These are phyloP conservation scores for Lagopus leucura DNA, from an alignment of 2,113 vertebrate genomes.

Conservation along the genomic window DNA sequence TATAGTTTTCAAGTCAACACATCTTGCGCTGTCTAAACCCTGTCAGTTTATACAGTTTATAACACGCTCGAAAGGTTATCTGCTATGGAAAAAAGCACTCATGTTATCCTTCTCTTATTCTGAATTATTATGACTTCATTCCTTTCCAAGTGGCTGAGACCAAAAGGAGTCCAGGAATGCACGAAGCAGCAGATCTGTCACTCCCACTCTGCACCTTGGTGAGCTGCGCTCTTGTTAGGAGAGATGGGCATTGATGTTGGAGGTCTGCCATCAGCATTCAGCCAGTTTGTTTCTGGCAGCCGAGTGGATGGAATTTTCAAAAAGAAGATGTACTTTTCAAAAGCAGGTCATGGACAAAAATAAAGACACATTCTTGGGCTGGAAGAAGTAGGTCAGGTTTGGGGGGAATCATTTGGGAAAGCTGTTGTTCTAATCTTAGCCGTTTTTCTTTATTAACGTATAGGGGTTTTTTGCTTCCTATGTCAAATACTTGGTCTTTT, in stretches of 20 bases:
- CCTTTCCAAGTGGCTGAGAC: conserved; percentile 41
- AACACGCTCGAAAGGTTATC: neutral
- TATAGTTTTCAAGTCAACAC: neutral
- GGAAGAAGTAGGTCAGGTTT: conserved; percentile 68
- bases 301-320: conserved; percentile 24
- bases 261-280: conserved; percentile 31
- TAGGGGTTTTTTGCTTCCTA: neutral
- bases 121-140: conserved; percentile 17
- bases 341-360: conserved; percentile 68
- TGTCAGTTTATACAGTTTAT: neutral
- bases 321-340: conserved; percentile 43
- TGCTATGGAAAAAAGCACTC: neutral
- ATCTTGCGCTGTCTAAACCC: neutral
- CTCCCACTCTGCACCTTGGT: conserved; percentile 5
- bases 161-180: conserved; percentile 37
- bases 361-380: conserved; percentile 62
- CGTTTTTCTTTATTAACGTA: neutral
- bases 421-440: conserved; percentile 27
- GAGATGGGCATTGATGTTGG: conserved; percentile 70
- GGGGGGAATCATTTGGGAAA: conserved; percentile 44
- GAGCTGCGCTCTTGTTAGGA: conserved; percentile 53
- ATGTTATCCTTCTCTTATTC: neutral
- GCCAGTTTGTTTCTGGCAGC: conserved; percentile 62
- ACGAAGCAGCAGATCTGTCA: conserved; percentile 36
- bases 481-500: neutral